Evolutionary conservation across 2,888 invertebrate genomes (phyloP).

Genomic region (Exephanes ischioxanthus): DNA sequence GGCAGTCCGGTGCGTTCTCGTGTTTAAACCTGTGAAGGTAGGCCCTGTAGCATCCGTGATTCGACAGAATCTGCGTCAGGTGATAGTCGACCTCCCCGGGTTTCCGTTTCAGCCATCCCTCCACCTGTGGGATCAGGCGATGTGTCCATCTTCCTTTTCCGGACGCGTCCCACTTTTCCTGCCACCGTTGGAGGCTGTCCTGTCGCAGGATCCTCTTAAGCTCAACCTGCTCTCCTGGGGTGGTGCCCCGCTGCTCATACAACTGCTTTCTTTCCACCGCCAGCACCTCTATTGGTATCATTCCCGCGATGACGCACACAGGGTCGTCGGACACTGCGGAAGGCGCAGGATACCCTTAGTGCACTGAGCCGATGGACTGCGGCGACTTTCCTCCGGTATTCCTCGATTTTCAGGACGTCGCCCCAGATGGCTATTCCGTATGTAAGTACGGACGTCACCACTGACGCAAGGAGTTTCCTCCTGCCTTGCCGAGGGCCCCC

Average conservation of each 20-base stretch:
- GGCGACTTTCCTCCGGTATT: too few species aligned
- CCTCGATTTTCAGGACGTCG: too few species aligned
- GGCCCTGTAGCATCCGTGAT: slow-evolving; percentile 22
- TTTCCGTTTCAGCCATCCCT: slow-evolving; percentile 26
- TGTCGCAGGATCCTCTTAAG: not conserved
- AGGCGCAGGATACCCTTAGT: too few species aligned
- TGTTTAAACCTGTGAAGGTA: slow-evolving; percentile 38
- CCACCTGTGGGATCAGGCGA: slow-evolving; percentile 45
- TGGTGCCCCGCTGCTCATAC: not conserved
- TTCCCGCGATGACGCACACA: slow-evolving; percentile 61
- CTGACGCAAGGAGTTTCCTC: too few species aligned
- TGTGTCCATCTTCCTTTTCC: slow-evolving; percentile 60
- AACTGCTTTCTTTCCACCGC: slow-evolving; percentile 33
- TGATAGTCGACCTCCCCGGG: slow-evolving; percentile 28
- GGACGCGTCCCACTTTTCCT: slow-evolving; percentile 46
- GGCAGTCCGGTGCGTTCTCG: slow-evolving; percentile 41
- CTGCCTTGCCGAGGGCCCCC: too few species aligned
- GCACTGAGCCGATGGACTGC: not conserved
- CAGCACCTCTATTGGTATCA: slow-evolving; percentile 54
- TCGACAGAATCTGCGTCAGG: slow-evolving; percentile 40
- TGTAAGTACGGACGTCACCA: too few species aligned
- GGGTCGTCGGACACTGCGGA: slow-evolving; percentile 3
- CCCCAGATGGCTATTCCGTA: too few species aligned
- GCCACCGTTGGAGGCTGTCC: slow-evolving; percentile 27
- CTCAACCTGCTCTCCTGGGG: not conserved